Percentiles rank a stretch among this genome's conserved stretches.
Evolutionary conservation across 2,888 invertebrate species (phyloP).

Genomic region (Panopea generosa): DNA sequence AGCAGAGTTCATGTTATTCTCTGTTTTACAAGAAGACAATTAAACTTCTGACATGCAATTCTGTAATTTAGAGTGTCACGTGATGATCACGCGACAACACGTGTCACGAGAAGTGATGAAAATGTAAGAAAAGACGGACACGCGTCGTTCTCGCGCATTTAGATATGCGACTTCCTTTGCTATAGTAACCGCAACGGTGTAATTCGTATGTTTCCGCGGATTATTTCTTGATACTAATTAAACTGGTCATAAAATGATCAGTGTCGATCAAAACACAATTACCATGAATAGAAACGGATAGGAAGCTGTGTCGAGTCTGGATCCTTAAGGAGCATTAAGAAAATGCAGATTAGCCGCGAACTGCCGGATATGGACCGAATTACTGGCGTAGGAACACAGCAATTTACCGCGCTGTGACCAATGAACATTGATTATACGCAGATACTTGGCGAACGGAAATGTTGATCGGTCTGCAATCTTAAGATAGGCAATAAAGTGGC

Average conservation of each 20-base stretch:
- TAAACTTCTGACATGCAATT: conserved; percentile 32
- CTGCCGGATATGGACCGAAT: conserved; percentile 57
- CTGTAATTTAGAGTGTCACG: conserved; percentile 28
- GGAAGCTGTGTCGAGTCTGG: neutral
- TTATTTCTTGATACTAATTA: conserved; percentile 44
- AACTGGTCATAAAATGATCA: conserved; percentile 47
- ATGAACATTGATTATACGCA: conserved; percentile 48
- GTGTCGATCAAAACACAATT: conserved; percentile 48
- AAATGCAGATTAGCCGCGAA: conserved; percentile 44
- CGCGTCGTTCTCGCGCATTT: conserved; percentile 28
- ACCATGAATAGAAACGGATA: conserved; percentile 20
- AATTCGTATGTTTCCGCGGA: conserved; percentile 21
- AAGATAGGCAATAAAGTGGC: conserved; percentile 37
- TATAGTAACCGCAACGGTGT: conserved; percentile 46
- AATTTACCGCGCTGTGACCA: conserved; percentile 44
- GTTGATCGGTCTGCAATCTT: conserved; percentile 32
- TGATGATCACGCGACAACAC: conserved; percentile 28
- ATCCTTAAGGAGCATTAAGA: conserved; percentile 9
- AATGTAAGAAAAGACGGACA: conserved; percentile 43
- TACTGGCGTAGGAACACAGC: conserved; percentile 52
- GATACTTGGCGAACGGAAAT: conserved; percentile 49
- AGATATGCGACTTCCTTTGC: conserved; percentile 39
- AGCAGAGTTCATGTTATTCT: no score
- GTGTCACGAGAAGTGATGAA: conserved; percentile 51
- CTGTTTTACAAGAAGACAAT: conserved; percentile 14